phyloP scores from a whole-genome alignment of 2,113 vertebrate genomes.

The Neogobius melanostomus region DNA sequence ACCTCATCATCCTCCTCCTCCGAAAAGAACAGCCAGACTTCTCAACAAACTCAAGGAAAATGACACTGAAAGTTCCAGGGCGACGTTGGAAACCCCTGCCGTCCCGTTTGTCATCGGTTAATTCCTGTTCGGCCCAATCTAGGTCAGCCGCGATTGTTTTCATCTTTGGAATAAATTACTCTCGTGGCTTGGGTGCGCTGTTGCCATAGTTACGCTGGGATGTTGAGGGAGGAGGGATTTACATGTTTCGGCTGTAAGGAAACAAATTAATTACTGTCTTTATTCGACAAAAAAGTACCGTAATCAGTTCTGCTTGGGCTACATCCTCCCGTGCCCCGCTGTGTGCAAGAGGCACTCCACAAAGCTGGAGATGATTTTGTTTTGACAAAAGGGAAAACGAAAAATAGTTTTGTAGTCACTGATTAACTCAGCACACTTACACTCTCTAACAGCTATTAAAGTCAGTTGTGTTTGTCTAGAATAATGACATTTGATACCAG shows the following conservation, averaged over 20 bases:
- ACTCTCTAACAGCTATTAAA: too few species aligned
- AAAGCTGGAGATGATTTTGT: too few species aligned
- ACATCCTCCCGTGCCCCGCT: too few species aligned
- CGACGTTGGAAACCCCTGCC: background rate
- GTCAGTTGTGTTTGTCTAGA: too few species aligned
- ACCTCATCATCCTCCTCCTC: background rate
- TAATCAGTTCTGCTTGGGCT: too few species aligned
- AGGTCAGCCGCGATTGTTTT: constrained; percentile 61
- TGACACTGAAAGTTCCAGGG: background rate
- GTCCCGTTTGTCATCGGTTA: constrained; percentile 3
- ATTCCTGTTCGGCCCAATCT: constrained; percentile 39
- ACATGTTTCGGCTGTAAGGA: background rate
- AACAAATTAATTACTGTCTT: too few species aligned
- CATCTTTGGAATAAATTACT: constrained; percentile 57
- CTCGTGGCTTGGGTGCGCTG: constrained; percentile 42
- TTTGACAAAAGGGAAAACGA: too few species aligned
- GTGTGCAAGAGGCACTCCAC: too few species aligned
- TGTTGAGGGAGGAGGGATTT: constrained; percentile 30
- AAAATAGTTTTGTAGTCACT: too few species aligned
- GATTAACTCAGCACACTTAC: too few species aligned
- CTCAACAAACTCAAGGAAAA: background rate
- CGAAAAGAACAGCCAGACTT: background rate
- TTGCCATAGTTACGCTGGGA: constrained; percentile 57
- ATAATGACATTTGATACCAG: too few species aligned
- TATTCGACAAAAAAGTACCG: too few species aligned